Evolutionary conservation across 2,113 vertebrate genomes (phyloP).

Genomic region (Myotis brandtii): DNA sequence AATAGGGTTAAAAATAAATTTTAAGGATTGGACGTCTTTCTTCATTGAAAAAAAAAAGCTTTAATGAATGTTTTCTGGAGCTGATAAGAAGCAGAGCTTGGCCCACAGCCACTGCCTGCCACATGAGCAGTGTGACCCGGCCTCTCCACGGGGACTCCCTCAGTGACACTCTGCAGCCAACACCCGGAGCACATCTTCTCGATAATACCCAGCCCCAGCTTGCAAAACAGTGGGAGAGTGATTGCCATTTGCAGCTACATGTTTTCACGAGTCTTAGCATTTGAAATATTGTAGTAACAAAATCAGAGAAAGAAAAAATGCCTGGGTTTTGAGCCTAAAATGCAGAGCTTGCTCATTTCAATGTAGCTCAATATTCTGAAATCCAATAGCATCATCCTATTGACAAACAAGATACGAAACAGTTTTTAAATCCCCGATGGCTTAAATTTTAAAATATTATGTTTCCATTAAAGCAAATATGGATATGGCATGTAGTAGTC

Average conservation of each 20-base stretch:
- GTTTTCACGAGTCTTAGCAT: not conserved
- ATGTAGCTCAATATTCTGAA: not conserved
- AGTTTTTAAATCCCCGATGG: not conserved
- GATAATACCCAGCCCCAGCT: not conserved
- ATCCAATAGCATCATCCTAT: not conserved
- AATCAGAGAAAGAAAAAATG: not conserved
- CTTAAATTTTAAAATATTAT: not conserved
- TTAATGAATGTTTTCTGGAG: not conserved
- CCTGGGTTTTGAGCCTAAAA: not conserved
- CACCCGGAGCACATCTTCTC: not conserved
- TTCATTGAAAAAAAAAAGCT: not conserved
- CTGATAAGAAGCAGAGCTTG: not conserved
- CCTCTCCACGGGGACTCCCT: not conserved
- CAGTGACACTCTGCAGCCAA: not conserved
- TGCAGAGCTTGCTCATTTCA: not conserved
- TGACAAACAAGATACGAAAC: not conserved
- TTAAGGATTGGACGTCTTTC: not conserved
- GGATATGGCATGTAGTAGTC: not conserved
- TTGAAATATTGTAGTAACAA: not conserved
- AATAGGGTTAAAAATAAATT: not conserved
- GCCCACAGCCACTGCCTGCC: not conserved
- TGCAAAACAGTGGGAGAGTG: not conserved
- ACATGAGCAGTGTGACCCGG: not conserved
- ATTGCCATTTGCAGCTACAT: not conserved
- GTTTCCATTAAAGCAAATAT: not conserved